Evolutionary conservation across 2,797 vertebrate species (phyloP), one percentile per base, ranked within the genome.

Genomic region (Spheniscus humboldti): DNA sequence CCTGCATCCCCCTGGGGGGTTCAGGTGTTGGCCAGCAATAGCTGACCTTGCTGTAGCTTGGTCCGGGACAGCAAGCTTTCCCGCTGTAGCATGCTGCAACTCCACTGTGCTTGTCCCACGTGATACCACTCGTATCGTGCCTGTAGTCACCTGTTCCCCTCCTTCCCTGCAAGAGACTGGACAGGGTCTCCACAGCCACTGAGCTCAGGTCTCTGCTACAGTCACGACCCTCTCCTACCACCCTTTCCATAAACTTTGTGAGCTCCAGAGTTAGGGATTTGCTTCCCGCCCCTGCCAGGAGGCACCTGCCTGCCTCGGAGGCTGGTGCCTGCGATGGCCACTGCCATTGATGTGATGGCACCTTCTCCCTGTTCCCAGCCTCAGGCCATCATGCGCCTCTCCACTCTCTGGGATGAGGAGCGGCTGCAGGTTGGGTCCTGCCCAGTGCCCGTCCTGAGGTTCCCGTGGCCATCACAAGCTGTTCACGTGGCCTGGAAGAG

Each of bases 401-500:
- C 45, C 8, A 3, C 30, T 43, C 13, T 35, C 15, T 0, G 0
- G 43, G 33, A 69, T 80, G 27, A 73, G 27, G 37, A 82, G 31
- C 15, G 4, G 25, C 18, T 74, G 50, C 37, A 59, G 22, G 23
- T n/a, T 57, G 8, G 22, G 45, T 64, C 67, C 81, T 75, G 41
- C 24, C 78, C 8, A 2, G 31, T 59, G 22, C 59, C 48, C 7
- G 6, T 18, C 33, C 56, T 18, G 59, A 82, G 71, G 55, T 86
- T 17, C 24, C 62, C 11, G 13, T 45, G 43, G 23, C 52, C 59
- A 48, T 75, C 28, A 35, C 0, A 3, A 88, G 87, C 86, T 20
- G 23, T 63, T 81, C 90, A 77, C 8, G 0, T 55, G 74, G 37
- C 39, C 31, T 48, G 72, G 81, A 87, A 94, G 92, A 84, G 41